A percentile compares a stretch with the other conserved stretches of the same genome.
Evolutionary conservation across 1,140 invertebrate species (phyloP).

Genomic region (Carcinoscorpius rotundicauda): DNA sequence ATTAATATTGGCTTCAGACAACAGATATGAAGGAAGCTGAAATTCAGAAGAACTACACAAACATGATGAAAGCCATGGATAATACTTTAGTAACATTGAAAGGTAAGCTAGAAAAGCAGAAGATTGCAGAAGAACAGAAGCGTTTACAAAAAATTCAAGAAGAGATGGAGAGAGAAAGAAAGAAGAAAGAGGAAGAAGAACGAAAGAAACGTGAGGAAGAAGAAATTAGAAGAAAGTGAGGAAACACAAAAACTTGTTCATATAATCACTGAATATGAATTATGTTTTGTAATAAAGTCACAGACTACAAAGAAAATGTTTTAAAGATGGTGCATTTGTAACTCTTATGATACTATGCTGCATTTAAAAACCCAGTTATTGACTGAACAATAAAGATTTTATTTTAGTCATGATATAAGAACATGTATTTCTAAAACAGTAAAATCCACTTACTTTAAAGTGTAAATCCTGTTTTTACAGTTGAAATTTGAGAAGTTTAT

Average conservation of each 20-base stretch:
- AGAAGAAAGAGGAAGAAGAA: slow-evolving; percentile 64
- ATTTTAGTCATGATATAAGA: no score
- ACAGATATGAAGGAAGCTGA: slow-evolving; percentile 31
- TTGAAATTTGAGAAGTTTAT: no score
- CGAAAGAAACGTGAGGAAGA: slow-evolving; percentile 61
- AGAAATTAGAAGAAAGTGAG: slow-evolving; percentile 59
- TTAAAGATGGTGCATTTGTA: no score
- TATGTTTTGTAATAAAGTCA: no score
- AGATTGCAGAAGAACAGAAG: slow-evolving; percentile 53
- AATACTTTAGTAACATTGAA: slow-evolving; percentile 53
- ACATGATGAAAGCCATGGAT: slow-evolving; percentile 54
- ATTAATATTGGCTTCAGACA: slow-evolving; percentile 1
- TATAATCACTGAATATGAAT: no score
- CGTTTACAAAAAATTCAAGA: slow-evolving; percentile 54
- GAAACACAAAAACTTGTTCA: slow-evolving; percentile 2
- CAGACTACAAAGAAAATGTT: no score
- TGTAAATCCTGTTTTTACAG: no score
- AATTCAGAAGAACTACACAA: slow-evolving; percentile 51
- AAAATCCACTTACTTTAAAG: no score
- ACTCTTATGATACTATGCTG: no score
- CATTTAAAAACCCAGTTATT: no score
- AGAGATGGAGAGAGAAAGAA: slow-evolving; percentile 72
- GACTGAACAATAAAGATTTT: no score
- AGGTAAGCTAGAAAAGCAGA: slow-evolving; percentile 57
- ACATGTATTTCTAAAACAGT: no score